A percentile compares a stretch with the other conserved stretches of the same genome.
phyloP scores from a whole-genome alignment of 1,140 invertebrate species.

The Magallana ariakensis region DNA sequence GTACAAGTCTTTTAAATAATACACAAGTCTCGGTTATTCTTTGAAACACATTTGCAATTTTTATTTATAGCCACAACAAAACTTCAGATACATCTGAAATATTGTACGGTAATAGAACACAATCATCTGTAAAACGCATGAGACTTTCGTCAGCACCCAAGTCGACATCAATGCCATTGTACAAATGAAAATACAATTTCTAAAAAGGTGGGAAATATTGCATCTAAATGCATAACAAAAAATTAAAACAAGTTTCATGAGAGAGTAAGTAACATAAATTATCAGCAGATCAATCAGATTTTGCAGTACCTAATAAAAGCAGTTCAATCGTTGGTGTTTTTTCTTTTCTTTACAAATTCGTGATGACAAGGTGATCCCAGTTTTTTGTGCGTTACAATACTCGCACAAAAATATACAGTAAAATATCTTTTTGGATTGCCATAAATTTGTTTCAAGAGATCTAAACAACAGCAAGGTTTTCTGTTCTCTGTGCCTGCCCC shows the following conservation, averaged over 20 bases:
- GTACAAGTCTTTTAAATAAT: not conserved
- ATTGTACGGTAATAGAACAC: constrained; percentile 5
- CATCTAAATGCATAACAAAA: not conserved
- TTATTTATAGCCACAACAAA: not conserved
- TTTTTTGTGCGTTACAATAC: no score
- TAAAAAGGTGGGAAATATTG: not conserved
- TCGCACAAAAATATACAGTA: no score
- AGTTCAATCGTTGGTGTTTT: no score
- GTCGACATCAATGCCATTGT: constrained; percentile 15
- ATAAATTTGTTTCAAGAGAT: no score
- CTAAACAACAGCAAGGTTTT: no score
- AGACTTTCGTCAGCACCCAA: not conserved
- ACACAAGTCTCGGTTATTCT: not conserved
- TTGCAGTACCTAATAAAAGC: no score
- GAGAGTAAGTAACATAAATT: no score
- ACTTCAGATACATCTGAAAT: constrained; percentile 21
- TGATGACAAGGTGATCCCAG: no score
- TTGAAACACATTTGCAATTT: not conserved
- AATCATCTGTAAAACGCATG: not conserved
- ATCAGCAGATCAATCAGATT: no score
- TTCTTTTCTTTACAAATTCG: no score
- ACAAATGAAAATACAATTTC: not conserved
- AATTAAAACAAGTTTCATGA: not conserved
- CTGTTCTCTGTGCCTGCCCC: no score
- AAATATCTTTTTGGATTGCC: no score